Conservation (phyloP, 2,888 invertebrate species). For the Kryphioiulus occultus region DNA sequence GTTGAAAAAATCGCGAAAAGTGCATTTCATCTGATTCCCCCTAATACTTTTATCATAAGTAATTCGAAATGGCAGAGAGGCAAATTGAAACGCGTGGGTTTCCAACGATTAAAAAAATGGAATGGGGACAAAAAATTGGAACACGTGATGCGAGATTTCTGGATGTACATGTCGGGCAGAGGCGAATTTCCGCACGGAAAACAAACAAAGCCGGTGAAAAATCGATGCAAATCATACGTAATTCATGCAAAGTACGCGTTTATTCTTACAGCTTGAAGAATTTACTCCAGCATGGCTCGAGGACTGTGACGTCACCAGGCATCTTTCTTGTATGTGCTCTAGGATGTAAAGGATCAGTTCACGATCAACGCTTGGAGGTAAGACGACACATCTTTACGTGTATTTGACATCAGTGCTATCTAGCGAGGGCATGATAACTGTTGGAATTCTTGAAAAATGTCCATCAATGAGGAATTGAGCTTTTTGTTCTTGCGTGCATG, state of each 20-base stretch:
- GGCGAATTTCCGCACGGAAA: background rate
- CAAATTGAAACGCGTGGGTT: background rate
- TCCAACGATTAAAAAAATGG: background rate
- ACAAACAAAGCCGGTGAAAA: background rate
- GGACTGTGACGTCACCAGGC: background rate
- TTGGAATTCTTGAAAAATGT: too few species aligned
- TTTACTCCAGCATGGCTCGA: background rate
- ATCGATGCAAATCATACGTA: conserved; percentile 5
- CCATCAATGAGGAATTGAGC: too few species aligned
- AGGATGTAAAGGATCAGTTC: background rate
- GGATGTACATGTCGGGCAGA: background rate
- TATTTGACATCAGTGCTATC: too few species aligned
- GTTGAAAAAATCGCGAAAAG: background rate
- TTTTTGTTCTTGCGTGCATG: too few species aligned
- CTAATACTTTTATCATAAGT: background rate
- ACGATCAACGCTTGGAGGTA: background rate
- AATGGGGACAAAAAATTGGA: background rate
- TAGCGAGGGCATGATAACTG: too few species aligned
- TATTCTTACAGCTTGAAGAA: background rate
- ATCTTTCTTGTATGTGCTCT: background rate
- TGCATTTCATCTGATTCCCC: background rate
- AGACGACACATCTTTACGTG: too few species aligned
- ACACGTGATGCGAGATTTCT: background rate
- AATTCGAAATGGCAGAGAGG: background rate
- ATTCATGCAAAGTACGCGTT: background rate